phyloP scores from a whole-genome alignment of 30 jellyfish, hydroid and myxozoan genomes.

The Turritopsis rubra region DNA sequence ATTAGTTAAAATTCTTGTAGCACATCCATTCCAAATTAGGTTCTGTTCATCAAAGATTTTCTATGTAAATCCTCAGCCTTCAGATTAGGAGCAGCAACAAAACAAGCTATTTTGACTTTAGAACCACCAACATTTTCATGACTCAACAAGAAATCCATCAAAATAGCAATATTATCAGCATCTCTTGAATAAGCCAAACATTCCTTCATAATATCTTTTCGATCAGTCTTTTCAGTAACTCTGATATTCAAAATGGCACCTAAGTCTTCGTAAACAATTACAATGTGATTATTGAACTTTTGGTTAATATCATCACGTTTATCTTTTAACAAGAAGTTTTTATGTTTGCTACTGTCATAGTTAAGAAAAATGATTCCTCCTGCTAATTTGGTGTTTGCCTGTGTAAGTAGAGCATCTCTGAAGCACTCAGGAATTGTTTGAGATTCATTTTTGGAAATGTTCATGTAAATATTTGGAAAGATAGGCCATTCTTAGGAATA shows the following conservation, averaged over 20 bases:
- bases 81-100: neutral
- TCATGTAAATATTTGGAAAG: neutral
- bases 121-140: neutral
- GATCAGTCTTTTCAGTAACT: neutral
- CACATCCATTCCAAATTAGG: neutral
- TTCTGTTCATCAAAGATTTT: neutral
- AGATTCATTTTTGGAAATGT: neutral
- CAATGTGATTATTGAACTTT: no score
- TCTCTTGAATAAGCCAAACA: neutral
- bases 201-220: neutral
- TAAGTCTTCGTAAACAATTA: neutral
- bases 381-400: neutral
- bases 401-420: neutral
- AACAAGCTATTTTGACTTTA: neutral
- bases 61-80: neutral
- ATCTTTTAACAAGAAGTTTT: neutral
- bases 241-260: neutral
- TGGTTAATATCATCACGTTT: neutral
- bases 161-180: neutral
- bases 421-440: neutral
- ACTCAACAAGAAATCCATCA: neutral
- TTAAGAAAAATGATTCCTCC: neutral
- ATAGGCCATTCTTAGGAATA: neutral
- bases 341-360: neutral
- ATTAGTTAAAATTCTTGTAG: neutral